Base-by-base conservation (phyloP, 2,113 vertebrate species). In the Pluvialis apricaria region DNA sequence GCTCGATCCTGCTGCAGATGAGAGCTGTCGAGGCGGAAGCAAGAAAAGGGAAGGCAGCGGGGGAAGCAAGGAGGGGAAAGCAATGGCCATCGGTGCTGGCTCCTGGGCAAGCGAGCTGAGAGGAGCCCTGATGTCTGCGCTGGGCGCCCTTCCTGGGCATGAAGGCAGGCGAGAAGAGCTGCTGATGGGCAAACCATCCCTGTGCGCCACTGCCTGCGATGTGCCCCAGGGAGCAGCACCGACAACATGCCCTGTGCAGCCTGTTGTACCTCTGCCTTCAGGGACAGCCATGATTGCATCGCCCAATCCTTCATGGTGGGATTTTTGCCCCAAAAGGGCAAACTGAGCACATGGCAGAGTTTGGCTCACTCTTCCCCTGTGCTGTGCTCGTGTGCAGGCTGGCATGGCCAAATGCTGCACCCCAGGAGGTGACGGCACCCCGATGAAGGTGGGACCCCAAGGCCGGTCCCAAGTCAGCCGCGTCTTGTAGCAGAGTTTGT, bases 351-450 rank as follows among this genome's bases (percentile, higher is more conserved):
- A 2, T 1, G 12, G 40, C 1, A 0, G 38, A 28, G 22, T 4
- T 38, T 4, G 32, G 68, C 54, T 60, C 20, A 0, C 17, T 38
- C 62, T 13, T 38, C 44, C 38, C 65, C 47, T 11, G 36, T 0
- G 0, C n/a, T 0, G 3, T n/a, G 38, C 34, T 40, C 65, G 34
- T 1, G 0, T 5, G 26, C 73, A 36, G 82, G 68, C 14, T 42
- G 61, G 42, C 45, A 34, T 0, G 2, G 76, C 6, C 42, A 36
- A 18, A 13, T 4, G 1, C 15, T 24, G 62, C 44, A 7, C 10
- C 49, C 49, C 69, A 14, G 49, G 22, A 51, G 22, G 49, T 24
- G 49, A 25, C 12, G 49, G 49, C 22, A 51, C 10, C 49, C 44
- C 69, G 11, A n/a, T 40, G 65, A 17, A 28, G 22, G 58, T 3